phyloP scores from a whole-genome alignment of 2,797 vertebrate genomes.

The Acropternis orthonyx region DNA sequence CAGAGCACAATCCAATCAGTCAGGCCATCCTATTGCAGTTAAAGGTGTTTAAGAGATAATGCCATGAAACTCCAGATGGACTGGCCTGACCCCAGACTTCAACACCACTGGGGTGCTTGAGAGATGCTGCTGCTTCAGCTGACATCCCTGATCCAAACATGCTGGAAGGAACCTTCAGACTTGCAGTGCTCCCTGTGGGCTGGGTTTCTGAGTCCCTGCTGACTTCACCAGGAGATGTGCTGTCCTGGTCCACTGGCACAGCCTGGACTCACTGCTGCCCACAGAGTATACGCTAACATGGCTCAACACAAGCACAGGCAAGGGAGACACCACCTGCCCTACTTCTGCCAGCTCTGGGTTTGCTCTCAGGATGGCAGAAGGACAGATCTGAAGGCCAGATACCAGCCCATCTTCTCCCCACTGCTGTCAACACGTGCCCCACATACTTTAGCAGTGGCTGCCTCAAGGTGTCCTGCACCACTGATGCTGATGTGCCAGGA shows the following conservation, averaged over 20 bases:
- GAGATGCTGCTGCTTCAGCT: accelerated
- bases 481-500: background rate
- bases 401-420: background rate
- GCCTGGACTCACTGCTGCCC: accelerated
- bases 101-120: accelerated
- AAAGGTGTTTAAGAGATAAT: conserved; percentile 51
- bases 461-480: background rate
- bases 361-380: background rate
- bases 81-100: background rate
- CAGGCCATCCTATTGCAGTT: conserved; percentile 27
- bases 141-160: background rate
- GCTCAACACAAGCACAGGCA: background rate
- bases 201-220: background rate
- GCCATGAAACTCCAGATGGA: conserved; percentile 35
- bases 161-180: accelerated
- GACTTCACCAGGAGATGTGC: background rate
- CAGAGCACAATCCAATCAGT: conserved; percentile 48
- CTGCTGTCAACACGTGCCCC: background rate
- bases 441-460: background rate
- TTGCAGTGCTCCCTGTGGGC: background rate
- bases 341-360: background rate
- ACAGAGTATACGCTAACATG: background rate
- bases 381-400: background rate
- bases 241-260: background rate
- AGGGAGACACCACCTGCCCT: background rate